Evolutionary conservation across 92 coral and sea anemone genomes (phyloP).

Genomic region (Heliopora coerulea): DNA sequence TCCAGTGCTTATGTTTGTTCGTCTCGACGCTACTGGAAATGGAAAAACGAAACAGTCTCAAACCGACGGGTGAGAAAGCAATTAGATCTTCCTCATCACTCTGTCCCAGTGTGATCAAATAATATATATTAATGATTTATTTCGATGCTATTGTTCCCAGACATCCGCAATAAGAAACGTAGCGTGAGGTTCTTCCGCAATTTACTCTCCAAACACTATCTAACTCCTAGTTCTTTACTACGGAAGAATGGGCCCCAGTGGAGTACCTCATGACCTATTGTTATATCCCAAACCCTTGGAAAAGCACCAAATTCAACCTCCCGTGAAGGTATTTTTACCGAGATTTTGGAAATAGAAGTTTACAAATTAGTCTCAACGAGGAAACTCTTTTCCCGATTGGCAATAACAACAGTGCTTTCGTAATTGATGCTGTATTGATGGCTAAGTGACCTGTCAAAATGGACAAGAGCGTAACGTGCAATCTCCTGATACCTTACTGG

Average conservation of each 20-base stretch:
- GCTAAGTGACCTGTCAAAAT: neutral
- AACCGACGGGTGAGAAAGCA: conserved; percentile 22
- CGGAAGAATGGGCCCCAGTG: conserved; percentile 7
- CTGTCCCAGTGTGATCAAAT: conserved; percentile 19
- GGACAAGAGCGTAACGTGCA: too few relatives aligned
- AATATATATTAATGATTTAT: conserved; percentile 45
- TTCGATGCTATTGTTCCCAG: conserved; percentile 35
- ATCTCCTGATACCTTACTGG: too few relatives aligned
- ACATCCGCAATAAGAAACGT: conserved; percentile 32
- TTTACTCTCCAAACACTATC: conserved; percentile 36
- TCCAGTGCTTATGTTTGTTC: too few relatives aligned
- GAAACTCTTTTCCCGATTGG: too few relatives aligned
- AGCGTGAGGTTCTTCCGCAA: conserved; percentile 40
- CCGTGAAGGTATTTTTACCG: conserved; percentile 2
- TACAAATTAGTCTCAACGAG: conserved; percentile 1
- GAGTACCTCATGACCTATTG: conserved; percentile 23
- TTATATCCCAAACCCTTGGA: conserved; percentile 30
- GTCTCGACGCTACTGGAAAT: neutral
- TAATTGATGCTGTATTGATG: neutral
- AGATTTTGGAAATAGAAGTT: neutral
- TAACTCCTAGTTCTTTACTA: neutral
- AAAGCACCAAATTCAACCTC: conserved; percentile 26
- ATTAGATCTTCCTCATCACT: conserved; percentile 18
- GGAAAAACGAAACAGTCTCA: conserved; percentile 20
- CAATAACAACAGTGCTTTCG: too few relatives aligned